Evolutionary conservation across 1,140 invertebrate species (phyloP).

Genomic region (Philopotamus ludificatus): DNA sequence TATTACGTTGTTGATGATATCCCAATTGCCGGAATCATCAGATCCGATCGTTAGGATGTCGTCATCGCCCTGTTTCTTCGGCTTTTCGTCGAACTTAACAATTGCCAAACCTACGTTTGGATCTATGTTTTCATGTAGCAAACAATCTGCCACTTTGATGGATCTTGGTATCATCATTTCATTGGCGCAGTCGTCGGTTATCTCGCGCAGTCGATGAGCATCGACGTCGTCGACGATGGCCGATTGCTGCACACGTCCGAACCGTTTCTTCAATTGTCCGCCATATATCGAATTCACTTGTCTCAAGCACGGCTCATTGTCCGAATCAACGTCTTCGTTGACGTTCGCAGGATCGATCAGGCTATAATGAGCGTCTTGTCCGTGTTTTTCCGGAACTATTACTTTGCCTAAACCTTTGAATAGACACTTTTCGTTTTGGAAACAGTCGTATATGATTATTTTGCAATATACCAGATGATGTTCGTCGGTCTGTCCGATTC

Average conservation of each 20-base stretch:
- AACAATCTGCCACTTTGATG: too few species aligned
- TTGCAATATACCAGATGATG: slow-evolving; percentile 18
- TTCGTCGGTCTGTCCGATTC: slow-evolving; percentile 4
- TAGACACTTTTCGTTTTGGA: slow-evolving; percentile 32
- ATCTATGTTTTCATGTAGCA: too few species aligned
- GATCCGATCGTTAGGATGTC: neutral
- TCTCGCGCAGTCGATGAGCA: too few species aligned
- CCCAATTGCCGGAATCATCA: slow-evolving; percentile 7
- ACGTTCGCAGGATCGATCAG: neutral
- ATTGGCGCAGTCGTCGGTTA: too few species aligned
- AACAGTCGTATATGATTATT: slow-evolving; percentile 31
- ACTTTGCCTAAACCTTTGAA: slow-evolving; percentile 29
- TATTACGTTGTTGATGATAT: too few species aligned
- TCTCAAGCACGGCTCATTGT: neutral
- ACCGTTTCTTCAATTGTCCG: slow-evolving; percentile 6
- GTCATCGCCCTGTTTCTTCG: neutral
- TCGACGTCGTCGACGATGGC: neutral
- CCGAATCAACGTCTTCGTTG: neutral
- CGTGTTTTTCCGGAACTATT: neutral
- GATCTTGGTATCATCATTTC: too few species aligned
- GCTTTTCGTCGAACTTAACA: too few species aligned
- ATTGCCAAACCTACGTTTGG: too few species aligned
- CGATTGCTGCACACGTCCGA: neutral
- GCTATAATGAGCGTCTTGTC: slow-evolving; percentile 4
- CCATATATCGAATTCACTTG: slow-evolving; percentile 19